Evolutionary conservation across 2,797 vertebrate species (phyloP).

Genomic region (Sebastes nivosus): DNA sequence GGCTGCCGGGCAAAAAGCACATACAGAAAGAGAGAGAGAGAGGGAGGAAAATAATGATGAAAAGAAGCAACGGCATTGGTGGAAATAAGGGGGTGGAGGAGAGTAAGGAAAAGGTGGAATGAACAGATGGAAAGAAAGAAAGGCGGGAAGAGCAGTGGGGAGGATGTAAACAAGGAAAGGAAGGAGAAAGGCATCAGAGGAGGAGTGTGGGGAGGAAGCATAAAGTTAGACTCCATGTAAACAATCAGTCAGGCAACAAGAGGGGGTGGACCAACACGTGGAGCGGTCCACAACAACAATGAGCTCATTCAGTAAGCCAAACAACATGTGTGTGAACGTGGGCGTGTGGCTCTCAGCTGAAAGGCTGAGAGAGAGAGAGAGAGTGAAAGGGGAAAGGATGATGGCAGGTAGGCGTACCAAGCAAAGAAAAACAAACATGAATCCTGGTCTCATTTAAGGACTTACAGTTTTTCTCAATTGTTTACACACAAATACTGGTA

Average conservation of each 20-base stretch:
- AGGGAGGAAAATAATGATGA: conserved; percentile 40
- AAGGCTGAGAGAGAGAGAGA: conserved; percentile 13
- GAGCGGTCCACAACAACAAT: conserved; percentile 63
- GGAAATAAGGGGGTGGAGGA: conserved; percentile 57
- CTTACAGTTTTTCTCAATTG: too few relatives aligned
- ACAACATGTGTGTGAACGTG: conserved; percentile 61
- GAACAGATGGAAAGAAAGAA: neutral
- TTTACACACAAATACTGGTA: too few relatives aligned
- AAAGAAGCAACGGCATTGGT: conserved; percentile 69
- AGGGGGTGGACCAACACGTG: conserved; percentile 58
- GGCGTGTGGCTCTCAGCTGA: conserved; percentile 43
- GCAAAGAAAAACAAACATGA: conserved; percentile 48
- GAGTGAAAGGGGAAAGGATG: conserved; percentile 8
- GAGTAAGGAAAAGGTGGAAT: conserved; percentile 27
- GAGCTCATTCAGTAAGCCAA: conserved; percentile 66
- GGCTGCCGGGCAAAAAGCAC: conserved; percentile 80
- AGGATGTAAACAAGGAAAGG: conserved; percentile 53
- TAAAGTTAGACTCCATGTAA: conserved; percentile 51
- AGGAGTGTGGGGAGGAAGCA: conserved; percentile 1
- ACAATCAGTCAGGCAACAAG: conserved; percentile 58
- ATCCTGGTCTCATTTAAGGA: conserved; percentile 45
- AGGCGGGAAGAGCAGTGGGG: neutral
- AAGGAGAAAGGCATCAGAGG: conserved; percentile 32
- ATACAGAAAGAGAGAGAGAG: conserved; percentile 24
- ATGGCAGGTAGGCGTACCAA: conserved; percentile 27